Conservation (phyloP, 2,797 vertebrate species). For the Darevskia mixta region DNA sequence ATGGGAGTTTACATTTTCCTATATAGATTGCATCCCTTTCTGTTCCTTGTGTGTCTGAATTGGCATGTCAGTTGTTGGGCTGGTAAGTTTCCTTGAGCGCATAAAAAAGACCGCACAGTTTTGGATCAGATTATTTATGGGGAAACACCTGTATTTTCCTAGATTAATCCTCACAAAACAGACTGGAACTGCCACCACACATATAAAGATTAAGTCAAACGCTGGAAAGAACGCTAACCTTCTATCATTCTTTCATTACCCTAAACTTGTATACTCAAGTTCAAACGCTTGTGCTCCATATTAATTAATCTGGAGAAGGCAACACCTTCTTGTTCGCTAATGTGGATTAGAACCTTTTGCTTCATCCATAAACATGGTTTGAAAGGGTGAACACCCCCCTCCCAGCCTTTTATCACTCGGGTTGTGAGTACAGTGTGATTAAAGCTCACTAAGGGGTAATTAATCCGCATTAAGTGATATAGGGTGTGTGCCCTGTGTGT, state of each 20-base stretch:
- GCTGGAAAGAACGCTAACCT: not conserved
- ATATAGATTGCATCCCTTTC: not conserved
- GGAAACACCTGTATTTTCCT: not conserved
- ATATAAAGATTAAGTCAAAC: not conserved
- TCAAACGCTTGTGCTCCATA: not conserved
- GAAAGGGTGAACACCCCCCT: not conserved
- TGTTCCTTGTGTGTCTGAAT: not conserved
- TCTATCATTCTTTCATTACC: not conserved
- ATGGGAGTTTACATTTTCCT: not conserved
- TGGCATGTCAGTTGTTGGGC: not conserved
- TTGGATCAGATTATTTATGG: not conserved
- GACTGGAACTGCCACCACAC: not conserved
- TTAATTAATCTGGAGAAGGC: constrained; percentile 4
- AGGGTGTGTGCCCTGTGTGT: not conserved
- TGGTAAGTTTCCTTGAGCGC: not conserved
- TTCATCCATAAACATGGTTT: not conserved
- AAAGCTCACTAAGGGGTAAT: not conserved
- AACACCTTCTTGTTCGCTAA: not conserved
- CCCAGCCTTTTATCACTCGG: not conserved
- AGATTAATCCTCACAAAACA: not conserved
- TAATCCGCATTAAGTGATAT: constrained; percentile 6
- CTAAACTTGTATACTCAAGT: not conserved
- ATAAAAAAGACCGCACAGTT: not conserved
- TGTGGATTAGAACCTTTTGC: not conserved
- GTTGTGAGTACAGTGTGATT: not conserved